phyloP scores from a whole-genome alignment of 2,113 vertebrate species.

The Sander lucioperca region DNA sequence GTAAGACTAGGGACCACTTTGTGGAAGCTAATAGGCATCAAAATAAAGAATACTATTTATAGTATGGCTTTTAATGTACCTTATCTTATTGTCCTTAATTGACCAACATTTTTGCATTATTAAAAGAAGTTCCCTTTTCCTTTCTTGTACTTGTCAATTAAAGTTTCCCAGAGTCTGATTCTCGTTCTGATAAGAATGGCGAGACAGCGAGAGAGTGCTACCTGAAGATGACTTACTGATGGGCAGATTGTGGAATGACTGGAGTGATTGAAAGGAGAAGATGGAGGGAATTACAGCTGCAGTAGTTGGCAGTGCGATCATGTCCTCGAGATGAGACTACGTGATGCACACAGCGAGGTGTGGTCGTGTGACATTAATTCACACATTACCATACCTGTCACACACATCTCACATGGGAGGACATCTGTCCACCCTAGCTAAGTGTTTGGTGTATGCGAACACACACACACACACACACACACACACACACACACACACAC shows the following conservation, averaged over 20 bases:
- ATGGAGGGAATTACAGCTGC: slow-evolving; percentile 41
- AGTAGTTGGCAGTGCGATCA: slow-evolving; percentile 23
- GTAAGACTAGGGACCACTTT: background rate
- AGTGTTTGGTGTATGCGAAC: slow-evolving; percentile 19
- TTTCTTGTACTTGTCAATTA: slow-evolving; percentile 34
- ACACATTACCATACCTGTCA: slow-evolving; percentile 46
- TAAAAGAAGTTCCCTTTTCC: background rate
- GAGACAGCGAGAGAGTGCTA: background rate
- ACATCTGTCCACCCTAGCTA: slow-evolving; percentile 41
- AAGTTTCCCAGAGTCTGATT: slow-evolving; percentile 25
- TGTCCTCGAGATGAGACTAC: slow-evolving; percentile 15
- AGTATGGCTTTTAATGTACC: no score
- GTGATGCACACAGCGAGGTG: slow-evolving; percentile 13
- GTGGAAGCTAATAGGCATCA: background rate
- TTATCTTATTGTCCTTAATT: slow-evolving; percentile 17
- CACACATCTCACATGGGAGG: slow-evolving; percentile 22
- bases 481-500: no score
- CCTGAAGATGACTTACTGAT: slow-evolving; percentile 46
- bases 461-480: background rate
- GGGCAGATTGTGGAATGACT: slow-evolving; percentile 44
- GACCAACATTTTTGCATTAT: background rate
- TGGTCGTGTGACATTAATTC: slow-evolving; percentile 49
- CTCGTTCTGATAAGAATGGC: slow-evolving; percentile 23
- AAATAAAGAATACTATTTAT: background rate
- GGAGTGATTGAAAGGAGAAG: slow-evolving; percentile 49